Evolutionary conservation across 2,888 invertebrate genomes (phyloP).

Genomic region (Aleiodes leptofemur): DNA sequence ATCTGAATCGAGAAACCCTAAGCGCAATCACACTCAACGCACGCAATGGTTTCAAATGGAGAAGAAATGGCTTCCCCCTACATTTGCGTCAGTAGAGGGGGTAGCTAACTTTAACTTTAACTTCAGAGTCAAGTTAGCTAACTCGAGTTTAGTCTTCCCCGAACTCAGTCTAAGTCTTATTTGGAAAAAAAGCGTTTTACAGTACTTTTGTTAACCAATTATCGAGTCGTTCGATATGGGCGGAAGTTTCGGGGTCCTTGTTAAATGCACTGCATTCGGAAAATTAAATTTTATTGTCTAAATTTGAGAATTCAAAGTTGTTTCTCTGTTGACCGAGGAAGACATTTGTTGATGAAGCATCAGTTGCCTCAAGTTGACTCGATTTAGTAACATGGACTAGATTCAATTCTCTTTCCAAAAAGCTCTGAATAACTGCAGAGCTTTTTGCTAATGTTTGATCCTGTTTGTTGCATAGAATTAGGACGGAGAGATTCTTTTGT

Average conservation of each 20-base stretch:
- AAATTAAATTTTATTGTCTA: slow-evolving; percentile 83
- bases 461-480: slow-evolving; percentile 95
- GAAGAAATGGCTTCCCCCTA: no score
- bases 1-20: no score
- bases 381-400: slow-evolving; percentile 90
- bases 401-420: slow-evolving; percentile 95
- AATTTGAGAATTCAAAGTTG: slow-evolving; percentile 89
- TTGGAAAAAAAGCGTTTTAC: slow-evolving; percentile 48
- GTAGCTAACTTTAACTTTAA: no score
- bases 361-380: slow-evolving; percentile 87
- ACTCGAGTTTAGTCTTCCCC: no score
- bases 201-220: slow-evolving; percentile 84
- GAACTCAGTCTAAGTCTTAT: no score
- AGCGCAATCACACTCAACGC: no score
- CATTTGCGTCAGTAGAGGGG: no score
- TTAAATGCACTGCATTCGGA: slow-evolving; percentile 80
- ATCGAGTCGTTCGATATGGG: slow-evolving; percentile 80
- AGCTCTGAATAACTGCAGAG: slow-evolving; percentile 83
- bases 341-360: slow-evolving; percentile 79
- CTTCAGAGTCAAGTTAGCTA: no score
- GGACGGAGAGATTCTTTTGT: slow-evolving; percentile 80
- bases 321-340: slow-evolving; percentile 86
- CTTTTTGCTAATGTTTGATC: slow-evolving; percentile 93
- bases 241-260: slow-evolving; percentile 79
- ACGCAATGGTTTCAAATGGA: no score